phyloP scores from a whole-genome alignment of 2,888 invertebrate species.

The Nomada ruficornis region DNA sequence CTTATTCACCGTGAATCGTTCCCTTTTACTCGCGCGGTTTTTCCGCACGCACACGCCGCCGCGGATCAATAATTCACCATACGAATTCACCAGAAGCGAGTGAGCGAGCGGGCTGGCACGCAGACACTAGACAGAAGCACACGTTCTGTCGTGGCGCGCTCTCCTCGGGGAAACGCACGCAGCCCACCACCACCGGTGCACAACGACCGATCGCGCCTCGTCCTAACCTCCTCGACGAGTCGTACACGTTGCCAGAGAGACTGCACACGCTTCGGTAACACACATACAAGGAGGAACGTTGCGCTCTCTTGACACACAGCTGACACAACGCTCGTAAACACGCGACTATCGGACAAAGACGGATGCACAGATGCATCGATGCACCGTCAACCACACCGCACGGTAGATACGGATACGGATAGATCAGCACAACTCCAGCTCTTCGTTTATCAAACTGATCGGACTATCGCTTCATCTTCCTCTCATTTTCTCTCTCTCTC shows the following conservation, averaged over 20 bases:
- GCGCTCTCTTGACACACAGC: constrained; percentile 62
- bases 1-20: constrained; percentile 15
- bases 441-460: constrained; percentile 60
- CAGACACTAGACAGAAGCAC: constrained; percentile 69
- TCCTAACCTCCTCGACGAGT: constrained; percentile 6
- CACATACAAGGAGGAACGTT: constrained; percentile 23
- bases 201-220: constrained; percentile 47
- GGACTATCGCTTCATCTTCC: constrained; percentile 38
- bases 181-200: constrained; percentile 66
- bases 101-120: constrained; percentile 65
- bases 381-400: constrained; percentile 33
- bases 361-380: constrained; percentile 16
- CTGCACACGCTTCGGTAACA: constrained; percentile 42
- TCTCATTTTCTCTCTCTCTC: constrained; percentile 12
- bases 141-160: constrained; percentile 72
- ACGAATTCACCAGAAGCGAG: constrained; percentile 72
- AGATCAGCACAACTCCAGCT: constrained; percentile 44
- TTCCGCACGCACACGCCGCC: constrained; percentile 77
- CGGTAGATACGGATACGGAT: constrained; percentile 1
- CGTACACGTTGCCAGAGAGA: constrained; percentile 55
- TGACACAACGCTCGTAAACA: constrained; percentile 68
- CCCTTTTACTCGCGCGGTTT: constrained; percentile 66
- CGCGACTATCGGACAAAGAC: constrained; percentile 51
- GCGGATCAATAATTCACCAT: constrained; percentile 81
- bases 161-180: constrained; percentile 68